These are phyloP conservation scores for Gadus macrocephalus DNA, from an alignment of 2,113 vertebrate genomes.

Conservation along the genomic window DNA sequence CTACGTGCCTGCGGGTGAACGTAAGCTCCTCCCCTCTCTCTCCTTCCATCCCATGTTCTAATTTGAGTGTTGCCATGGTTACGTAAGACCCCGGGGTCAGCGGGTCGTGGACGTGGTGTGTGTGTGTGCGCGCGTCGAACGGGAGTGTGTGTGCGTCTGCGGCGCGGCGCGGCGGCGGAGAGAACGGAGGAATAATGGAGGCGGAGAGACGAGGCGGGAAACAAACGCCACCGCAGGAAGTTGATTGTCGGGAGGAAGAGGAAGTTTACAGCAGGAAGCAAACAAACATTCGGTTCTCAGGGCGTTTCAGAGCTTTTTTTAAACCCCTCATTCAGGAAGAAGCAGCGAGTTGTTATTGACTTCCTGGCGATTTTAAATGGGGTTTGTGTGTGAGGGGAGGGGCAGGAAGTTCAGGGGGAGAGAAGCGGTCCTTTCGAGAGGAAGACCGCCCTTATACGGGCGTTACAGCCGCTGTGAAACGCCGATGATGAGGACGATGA, in stretches of 20 bases:
- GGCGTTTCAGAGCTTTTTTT: conserved; percentile 40
- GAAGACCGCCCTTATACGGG: not conserved
- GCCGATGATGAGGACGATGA: not conserved
- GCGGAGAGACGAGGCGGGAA: conserved; percentile 20
- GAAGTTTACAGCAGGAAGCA: conserved; percentile 55
- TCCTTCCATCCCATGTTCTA: conserved; percentile 50
- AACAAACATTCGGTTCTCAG: conserved; percentile 20
- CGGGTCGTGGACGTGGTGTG: conserved; percentile 56
- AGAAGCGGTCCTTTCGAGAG: not conserved
- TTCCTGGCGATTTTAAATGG: conserved; percentile 1
- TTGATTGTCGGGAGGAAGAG: conserved; percentile 52
- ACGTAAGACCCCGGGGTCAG: conserved; percentile 68
- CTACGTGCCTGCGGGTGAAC: not conserved
- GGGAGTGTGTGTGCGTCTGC: conserved; percentile 31
- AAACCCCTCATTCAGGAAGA: conserved; percentile 21
- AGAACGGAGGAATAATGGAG: conserved; percentile 28
- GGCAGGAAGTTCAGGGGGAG: not conserved
- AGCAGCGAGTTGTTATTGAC: conserved; percentile 1
- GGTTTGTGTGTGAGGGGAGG: not conserved
- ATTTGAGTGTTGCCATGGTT: conserved; percentile 66
- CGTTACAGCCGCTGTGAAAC: not conserved
- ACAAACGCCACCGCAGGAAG: conserved; percentile 37
- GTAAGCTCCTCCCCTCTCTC: conserved; percentile 46
- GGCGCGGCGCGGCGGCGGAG: conserved; percentile 15
- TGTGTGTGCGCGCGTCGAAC: conserved; percentile 39